A percentile compares a stretch with the other conserved stretches of the same genome.
Conservation (phyloP, 1,140 invertebrate genomes). For the Chlorops oryzae region DNA sequence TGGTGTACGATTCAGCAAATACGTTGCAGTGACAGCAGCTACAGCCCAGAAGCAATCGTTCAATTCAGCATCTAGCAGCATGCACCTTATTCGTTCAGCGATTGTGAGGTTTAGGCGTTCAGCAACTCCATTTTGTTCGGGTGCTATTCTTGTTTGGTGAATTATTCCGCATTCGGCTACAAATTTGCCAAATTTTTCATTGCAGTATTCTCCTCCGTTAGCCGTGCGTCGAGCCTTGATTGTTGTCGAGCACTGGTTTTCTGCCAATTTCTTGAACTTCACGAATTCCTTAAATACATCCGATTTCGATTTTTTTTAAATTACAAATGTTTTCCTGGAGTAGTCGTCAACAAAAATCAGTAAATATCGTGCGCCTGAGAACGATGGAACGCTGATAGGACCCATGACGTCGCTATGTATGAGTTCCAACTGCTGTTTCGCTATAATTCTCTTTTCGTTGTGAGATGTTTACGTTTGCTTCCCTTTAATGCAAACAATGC, state of each 20-base stretch:
- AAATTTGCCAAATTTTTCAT: slow-evolving; percentile 5
- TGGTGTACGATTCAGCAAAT: slow-evolving; percentile 11
- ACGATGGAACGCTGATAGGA: slow-evolving; percentile 40
- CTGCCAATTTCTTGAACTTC: slow-evolving; percentile 26
- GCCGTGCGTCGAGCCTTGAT: slow-evolving; percentile 1
- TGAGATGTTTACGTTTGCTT: slow-evolving; percentile 24
- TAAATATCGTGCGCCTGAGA: slow-evolving; percentile 42
- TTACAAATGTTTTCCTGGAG: slow-evolving; percentile 39
- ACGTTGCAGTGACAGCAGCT: slow-evolving; percentile 36
- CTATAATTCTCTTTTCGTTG: slow-evolving; percentile 15
- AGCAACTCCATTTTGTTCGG: slow-evolving; percentile 9
- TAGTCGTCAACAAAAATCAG: slow-evolving; percentile 49
- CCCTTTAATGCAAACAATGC: slow-evolving; percentile 29
- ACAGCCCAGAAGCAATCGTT: slow-evolving; percentile 49
- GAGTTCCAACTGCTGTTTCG: slow-evolving; percentile 18
- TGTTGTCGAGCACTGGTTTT: too few species aligned
- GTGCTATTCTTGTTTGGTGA: slow-evolving; percentile 8
- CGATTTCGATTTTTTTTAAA: slow-evolving; percentile 14
- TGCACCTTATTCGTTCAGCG: slow-evolving; percentile 12
- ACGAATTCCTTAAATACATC: slow-evolving; percentile 24
- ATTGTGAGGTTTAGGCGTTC: slow-evolving; percentile 6
- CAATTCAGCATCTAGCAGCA: slow-evolving; percentile 33
- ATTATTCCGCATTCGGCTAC: slow-evolving; percentile 6
- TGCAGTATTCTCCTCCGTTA: not conserved
- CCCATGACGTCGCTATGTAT: slow-evolving; percentile 48